phyloP scores from a whole-genome alignment of 2,113 vertebrate genomes.

The Chunga burmeisteri region DNA sequence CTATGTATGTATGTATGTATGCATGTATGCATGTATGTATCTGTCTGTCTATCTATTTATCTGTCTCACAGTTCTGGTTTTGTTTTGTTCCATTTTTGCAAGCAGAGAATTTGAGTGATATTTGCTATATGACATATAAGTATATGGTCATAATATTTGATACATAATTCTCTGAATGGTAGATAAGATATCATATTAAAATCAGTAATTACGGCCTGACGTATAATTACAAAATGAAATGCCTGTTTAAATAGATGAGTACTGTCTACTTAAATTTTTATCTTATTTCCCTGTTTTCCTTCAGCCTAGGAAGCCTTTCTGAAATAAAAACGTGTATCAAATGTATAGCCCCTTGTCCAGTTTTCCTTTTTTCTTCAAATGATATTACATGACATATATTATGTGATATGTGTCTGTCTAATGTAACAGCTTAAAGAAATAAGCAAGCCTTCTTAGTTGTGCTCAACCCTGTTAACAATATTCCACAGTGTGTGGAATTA shows the following conservation, averaged over 20 bases:
- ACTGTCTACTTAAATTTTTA: background rate
- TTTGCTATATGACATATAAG: background rate
- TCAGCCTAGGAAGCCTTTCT: background rate
- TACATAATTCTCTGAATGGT: background rate
- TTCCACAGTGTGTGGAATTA: background rate
- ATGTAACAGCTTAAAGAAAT: slow-evolving; percentile 1
- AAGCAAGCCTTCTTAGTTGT: background rate
- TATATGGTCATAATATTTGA: background rate
- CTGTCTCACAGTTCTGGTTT: background rate
- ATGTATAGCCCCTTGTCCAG: background rate
- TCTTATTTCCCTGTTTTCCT: background rate
- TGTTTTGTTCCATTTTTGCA: background rate
- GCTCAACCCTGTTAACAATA: background rate
- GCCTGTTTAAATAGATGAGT: background rate
- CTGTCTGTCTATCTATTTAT: background rate
- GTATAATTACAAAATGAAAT: background rate
- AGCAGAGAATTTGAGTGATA: background rate
- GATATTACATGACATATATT: background rate
- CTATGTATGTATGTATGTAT: background rate
- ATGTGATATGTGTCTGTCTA: background rate
- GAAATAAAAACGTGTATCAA: background rate
- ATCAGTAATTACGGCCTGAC: background rate
- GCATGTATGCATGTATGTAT: background rate
- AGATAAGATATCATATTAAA: background rate
- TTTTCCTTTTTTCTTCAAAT: background rate